These are phyloP conservation scores for Chloropsis hardwickii DNA, from an alignment of 2,113 vertebrate species.

Conservation along the genomic window DNA sequence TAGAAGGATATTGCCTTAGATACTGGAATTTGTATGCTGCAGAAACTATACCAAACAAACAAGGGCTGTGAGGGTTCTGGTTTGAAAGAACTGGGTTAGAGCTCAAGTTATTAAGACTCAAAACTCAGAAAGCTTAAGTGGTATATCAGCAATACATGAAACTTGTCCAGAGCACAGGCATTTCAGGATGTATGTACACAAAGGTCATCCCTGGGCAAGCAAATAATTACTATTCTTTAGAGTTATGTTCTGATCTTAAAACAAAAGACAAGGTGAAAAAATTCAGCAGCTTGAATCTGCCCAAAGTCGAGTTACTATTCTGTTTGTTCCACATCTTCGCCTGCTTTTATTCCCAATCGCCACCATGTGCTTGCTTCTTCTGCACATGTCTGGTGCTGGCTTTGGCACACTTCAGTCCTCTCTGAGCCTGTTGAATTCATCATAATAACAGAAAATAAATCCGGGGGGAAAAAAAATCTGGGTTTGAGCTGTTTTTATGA, in stretches of 20 bases:
- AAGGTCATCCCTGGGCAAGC: background rate
- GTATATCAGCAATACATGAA: background rate
- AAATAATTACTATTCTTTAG: background rate
- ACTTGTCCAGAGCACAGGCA: background rate
- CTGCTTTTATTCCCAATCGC: background rate
- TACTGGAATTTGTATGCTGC: background rate
- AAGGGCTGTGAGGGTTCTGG: background rate
- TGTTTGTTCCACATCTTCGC: background rate
- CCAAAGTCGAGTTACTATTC: background rate
- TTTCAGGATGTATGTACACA: background rate
- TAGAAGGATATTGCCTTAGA: background rate
- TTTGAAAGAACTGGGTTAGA: background rate
- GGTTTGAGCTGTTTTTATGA: background rate
- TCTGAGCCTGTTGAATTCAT: background rate
- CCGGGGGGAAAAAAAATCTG: background rate
- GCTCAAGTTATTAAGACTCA: background rate
- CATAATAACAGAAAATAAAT: background rate
- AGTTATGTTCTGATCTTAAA: background rate
- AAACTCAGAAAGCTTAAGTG: background rate
- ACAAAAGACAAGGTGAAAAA: background rate
- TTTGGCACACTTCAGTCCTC: background rate
- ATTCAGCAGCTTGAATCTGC: background rate
- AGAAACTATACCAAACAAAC: background rate
- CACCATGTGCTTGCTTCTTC: background rate
- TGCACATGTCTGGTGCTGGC: background rate